These are phyloP conservation scores for Pentalonia nigronervosa DNA, from an alignment of 1,140 invertebrate species.

Conservation along the genomic window DNA sequence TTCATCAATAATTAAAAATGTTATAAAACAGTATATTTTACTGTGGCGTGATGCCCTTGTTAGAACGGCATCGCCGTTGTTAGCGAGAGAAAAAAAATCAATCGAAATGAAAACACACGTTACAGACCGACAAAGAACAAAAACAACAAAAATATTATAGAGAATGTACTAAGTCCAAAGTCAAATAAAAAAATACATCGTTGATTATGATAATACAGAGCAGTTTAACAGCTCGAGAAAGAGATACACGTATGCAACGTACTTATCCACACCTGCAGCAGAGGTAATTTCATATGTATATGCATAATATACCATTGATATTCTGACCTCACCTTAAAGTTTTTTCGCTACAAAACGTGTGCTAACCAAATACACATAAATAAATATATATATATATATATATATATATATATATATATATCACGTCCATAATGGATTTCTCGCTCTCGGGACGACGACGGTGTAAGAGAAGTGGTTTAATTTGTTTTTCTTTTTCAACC, in stretches of 20 bases:
- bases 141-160: neutral
- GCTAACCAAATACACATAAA: neutral
- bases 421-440: neutral
- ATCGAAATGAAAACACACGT: neutral
- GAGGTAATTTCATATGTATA: neutral
- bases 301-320: neutral
- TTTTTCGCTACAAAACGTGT: neutral
- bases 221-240: neutral
- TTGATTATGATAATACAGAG: neutral
- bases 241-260: neutral
- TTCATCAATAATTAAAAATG: neutral
- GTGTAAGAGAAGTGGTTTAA: neutral
- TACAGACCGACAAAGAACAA: too few species aligned
- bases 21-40: neutral
- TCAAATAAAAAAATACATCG: neutral
- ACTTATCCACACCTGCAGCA: neutral
- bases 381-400: too few species aligned
- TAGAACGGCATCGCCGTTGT: neutral
- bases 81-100: neutral
- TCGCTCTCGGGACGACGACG: neutral
- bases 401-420: neutral
- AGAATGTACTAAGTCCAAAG: neutral
- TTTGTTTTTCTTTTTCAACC: neutral
- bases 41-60: neutral
- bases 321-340: neutral